Evolutionary conservation across 2,888 invertebrate genomes (phyloP).

Genomic region (Platycheirus albimanus): DNA sequence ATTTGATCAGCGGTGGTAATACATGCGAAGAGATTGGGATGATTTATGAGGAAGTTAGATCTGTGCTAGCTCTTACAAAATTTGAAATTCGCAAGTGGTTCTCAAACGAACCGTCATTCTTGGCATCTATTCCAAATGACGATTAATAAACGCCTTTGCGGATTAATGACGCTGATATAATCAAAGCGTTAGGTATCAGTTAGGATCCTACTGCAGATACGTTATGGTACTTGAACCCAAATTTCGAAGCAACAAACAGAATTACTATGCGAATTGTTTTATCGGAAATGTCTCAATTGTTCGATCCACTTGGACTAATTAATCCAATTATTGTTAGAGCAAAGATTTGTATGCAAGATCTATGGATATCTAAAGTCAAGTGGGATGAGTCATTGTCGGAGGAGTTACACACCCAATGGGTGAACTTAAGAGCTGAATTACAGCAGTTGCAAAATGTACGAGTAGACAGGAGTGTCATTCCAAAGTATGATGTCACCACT

Average conservation of each 20-base stretch:
- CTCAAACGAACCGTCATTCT: conserved; percentile 25
- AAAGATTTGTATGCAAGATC: background rate
- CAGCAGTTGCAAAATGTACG: background rate
- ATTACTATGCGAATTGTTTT: background rate
- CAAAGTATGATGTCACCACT: too few species aligned
- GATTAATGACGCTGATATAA: conserved; percentile 28
- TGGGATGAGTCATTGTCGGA: conserved; percentile 35
- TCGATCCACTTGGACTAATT: background rate
- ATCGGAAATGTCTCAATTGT: background rate
- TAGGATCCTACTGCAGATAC: conserved; percentile 10
- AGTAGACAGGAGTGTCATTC: too few species aligned
- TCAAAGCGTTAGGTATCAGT: conserved; percentile 22
- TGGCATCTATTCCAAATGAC: background rate
- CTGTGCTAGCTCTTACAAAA: background rate
- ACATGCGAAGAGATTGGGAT: background rate
- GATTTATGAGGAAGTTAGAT: conserved; percentile 3
- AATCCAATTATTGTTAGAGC: background rate
- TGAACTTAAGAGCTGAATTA: background rate
- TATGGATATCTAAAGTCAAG: conserved; percentile 39
- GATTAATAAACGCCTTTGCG: conserved; percentile 5
- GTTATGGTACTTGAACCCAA: conserved; percentile 3
- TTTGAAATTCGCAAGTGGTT: conserved; percentile 12
- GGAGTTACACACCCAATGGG: conserved; percentile 5
- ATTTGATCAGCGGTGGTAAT: conserved; percentile 13
- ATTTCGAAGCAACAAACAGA: background rate